Evolutionary conservation across 1,140 invertebrate species (phyloP).

Genomic region (Sitobion miscanthi): DNA sequence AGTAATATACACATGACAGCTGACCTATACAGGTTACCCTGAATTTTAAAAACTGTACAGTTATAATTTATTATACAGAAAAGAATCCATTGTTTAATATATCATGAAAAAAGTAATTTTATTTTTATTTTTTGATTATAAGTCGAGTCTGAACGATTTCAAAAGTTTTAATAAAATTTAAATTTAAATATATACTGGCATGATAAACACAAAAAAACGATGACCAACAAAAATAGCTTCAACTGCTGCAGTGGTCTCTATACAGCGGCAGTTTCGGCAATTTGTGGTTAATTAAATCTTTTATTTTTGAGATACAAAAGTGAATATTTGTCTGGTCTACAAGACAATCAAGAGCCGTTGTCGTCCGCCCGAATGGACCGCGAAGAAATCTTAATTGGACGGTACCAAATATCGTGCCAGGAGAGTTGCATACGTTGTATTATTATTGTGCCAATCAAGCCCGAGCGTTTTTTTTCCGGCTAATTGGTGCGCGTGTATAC

Average conservation of each 20-base stretch:
- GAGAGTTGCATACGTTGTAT: background rate
- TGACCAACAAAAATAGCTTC: slow-evolving; percentile 27
- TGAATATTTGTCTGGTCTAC: background rate
- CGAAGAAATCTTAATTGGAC: slow-evolving; percentile 40
- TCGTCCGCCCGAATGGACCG: background rate
- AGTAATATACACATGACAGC: background rate
- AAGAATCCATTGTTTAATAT: background rate
- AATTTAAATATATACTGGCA: background rate
- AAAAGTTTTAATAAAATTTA: background rate
- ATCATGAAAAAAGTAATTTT: background rate
- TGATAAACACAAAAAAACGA: background rate
- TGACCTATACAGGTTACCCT: too few relatives aligned
- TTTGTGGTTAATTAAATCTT: slow-evolving; percentile 17
- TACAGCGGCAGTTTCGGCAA: background rate
- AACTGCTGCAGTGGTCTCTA: background rate
- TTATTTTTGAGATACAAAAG: slow-evolving; percentile 39
- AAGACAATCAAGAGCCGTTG: slow-evolving; percentile 15
- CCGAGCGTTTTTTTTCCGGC: background rate
- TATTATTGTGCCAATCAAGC: background rate
- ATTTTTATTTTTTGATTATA: background rate
- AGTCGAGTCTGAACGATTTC: background rate
- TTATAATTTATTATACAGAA: background rate
- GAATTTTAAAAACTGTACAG: background rate
- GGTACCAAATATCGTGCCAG: slow-evolving; percentile 28
- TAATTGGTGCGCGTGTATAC: background rate